Base-by-base conservation (phyloP, 1,140 invertebrate species). In the Drosophila insularis region DNA sequence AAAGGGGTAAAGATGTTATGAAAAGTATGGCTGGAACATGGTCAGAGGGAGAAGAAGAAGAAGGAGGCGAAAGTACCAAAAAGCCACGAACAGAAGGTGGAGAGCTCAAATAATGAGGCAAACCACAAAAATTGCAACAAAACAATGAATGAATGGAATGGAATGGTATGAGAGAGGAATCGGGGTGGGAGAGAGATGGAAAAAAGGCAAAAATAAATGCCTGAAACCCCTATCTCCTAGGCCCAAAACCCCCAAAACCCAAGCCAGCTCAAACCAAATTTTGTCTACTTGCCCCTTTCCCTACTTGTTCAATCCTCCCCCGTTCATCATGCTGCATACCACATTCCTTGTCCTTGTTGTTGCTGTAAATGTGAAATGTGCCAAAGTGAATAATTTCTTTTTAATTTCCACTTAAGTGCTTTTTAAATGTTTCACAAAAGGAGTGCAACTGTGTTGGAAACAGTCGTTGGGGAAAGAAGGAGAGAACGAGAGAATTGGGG, bases 381-480 rank as follows among this genome's bases (percentile, higher is more conserved):
- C 66, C 74, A 77, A 77, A 77, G 74, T 77, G 74, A 77, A 76
- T 77, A 77, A 77, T 77, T 77, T 77, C 74, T 77, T 77, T 77
- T 77, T 77, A 77, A 77, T 77, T 77, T 77, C 74, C 74, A 77
- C 74, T 77, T 77, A 77, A 77, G 74, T 77, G 74, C 76, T 66
- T 76, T 77, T 77, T 77, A 70, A 77, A 77, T 77, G 73, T 67
- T 77, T 63, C 61, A 55, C 71, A 71, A 69, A 61, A 64, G 72
- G 75, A 69, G 73, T 68, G 64, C 74, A 75, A 54, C 37, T 71
- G 37, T 61, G 27, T n/a, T 35, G 32, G 32, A 10, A 35, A 11
- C 7, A 10, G 8, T 27, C 5, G 27, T 6, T 27, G 27, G 4
- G 6, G 55, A 11, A 35, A 0, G 39, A 8, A 11, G 4, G 13